Evolutionary conservation across 2,797 vertebrate species (phyloP).

Genomic region (Spinus olivaceus): DNA sequence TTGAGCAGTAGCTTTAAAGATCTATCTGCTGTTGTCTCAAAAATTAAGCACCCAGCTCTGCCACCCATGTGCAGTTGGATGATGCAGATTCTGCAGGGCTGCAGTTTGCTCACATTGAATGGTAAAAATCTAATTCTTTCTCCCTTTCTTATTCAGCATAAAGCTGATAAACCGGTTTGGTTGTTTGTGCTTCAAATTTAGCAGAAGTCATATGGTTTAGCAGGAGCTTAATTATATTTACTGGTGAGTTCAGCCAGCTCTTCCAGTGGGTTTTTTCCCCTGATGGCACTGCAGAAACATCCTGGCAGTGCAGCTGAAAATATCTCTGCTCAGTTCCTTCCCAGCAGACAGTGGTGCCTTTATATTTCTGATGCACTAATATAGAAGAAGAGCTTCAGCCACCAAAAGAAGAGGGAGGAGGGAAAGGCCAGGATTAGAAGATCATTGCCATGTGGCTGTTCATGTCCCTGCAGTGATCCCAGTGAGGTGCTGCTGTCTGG

Average conservation of each 20-base stretch:
- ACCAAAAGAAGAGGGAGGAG: neutral
- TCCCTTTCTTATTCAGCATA: constrained; percentile 20
- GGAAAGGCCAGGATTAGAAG: constrained; percentile 6
- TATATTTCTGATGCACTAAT: neutral
- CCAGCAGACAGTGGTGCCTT: neutral
- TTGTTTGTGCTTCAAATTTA: constrained; percentile 7
- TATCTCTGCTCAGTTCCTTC: neutral
- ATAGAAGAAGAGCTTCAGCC: neutral
- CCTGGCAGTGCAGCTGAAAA: neutral
- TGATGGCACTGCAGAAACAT: neutral
- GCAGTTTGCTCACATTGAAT: neutral
- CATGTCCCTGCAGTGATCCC: neutral
- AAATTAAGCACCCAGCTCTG: neutral
- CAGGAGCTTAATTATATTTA: constrained; percentile 1
- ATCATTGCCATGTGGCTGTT: neutral
- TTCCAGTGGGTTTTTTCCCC: neutral
- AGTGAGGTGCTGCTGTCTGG: neutral
- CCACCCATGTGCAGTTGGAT: neutral
- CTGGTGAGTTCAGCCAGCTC: neutral
- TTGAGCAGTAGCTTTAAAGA: neutral
- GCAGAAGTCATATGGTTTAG: neutral
- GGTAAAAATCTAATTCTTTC: neutral
- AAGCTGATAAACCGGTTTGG: neutral
- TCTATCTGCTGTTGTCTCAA: neutral
- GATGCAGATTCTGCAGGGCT: neutral